Evolutionary conservation across 1,140 invertebrate genomes (phyloP).

Genomic region (Papilio xuthus): DNA sequence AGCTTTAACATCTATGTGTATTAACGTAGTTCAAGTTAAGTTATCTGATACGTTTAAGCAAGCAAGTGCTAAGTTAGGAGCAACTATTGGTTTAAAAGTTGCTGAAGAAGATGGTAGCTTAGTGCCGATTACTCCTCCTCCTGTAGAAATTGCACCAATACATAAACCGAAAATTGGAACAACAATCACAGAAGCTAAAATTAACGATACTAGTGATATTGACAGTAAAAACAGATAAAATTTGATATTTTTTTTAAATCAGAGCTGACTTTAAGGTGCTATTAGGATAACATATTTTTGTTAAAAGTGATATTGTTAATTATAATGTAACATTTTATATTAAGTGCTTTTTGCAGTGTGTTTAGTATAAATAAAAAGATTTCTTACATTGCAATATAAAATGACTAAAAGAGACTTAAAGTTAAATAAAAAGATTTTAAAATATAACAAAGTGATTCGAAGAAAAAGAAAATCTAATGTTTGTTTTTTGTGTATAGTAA

Average conservation of each 20-base stretch:
- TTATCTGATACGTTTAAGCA: constrained; percentile 91
- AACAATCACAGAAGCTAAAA: constrained; percentile 54
- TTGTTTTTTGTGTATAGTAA: neutral
- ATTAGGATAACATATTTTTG: constrained; percentile 40
- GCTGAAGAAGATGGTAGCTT: constrained; percentile 84
- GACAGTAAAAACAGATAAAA: constrained; percentile 66
- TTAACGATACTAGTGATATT: constrained; percentile 55
- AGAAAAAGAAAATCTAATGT: neutral
- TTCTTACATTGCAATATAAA: neutral
- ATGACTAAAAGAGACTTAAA: neutral
- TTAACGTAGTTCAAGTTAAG: constrained; percentile 96
- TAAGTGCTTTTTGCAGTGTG: constrained; percentile 31
- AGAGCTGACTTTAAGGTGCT: constrained; percentile 42
- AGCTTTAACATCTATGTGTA: constrained; percentile 97
- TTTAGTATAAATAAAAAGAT: neutral
- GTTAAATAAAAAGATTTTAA: neutral
- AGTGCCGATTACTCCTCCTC: constrained; percentile 72
- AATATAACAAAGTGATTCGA: neutral
- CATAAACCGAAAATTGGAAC: constrained; percentile 63
- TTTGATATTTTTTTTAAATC: constrained; percentile 42
- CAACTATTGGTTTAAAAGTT: constrained; percentile 91
- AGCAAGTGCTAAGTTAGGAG: constrained; percentile 92
- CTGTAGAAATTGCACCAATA: constrained; percentile 71
- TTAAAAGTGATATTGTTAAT: constrained; percentile 52
- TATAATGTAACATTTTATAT: neutral